Evolutionary conservation across 2,113 vertebrate species (phyloP), one percentile per base, ranked within the genome.

Genomic region (Apus apus): DNA sequence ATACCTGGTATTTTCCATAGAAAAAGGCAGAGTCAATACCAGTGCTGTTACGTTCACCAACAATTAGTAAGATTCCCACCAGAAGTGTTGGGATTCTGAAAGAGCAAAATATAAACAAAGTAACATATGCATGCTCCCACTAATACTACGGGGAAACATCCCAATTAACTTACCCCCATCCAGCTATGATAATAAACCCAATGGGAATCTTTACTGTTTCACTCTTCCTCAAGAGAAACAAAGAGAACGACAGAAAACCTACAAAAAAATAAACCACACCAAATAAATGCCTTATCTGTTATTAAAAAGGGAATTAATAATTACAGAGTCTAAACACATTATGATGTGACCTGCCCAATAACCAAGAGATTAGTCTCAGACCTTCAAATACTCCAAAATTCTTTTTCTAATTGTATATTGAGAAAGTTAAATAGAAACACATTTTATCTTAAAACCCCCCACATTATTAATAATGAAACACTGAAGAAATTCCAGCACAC

Each of bases 1-100:
- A 73, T 98, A 99, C 99, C 99, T 99, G 99, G 36, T 97, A 56
- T 85, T 97, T 98, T 82, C 99, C 99, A 81, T 99, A 99, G 98
- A 99, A 99, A 97, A 99, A 99, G 7, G 98, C 98, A 11, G 98
- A 98, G 96, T 99, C 99, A 80, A 98, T 98, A 16, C 90, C 98
- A 36, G 98, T 84, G n/a, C 81, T 97, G 91, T 96, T 98, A 76
- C 94, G 95, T 91, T 98, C 97, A 36, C 99, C 99, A 84, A 98
- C 96, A 71, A 99, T 97, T 71, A 99, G 97, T 74, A 99, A 97
- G 92, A 98, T 75, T 82, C 98, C 98, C 48, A 99, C 98, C 76
- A 98, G 95, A 67, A 98, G 54, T 23, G 97, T 97, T 85, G 99
- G 99, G 75, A 99, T 56, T 80, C 99, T 99, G 96, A 90, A 95